phyloP scores from a whole-genome alignment of 2,797 vertebrate genomes.

The Enteromius radiatus region DNA sequence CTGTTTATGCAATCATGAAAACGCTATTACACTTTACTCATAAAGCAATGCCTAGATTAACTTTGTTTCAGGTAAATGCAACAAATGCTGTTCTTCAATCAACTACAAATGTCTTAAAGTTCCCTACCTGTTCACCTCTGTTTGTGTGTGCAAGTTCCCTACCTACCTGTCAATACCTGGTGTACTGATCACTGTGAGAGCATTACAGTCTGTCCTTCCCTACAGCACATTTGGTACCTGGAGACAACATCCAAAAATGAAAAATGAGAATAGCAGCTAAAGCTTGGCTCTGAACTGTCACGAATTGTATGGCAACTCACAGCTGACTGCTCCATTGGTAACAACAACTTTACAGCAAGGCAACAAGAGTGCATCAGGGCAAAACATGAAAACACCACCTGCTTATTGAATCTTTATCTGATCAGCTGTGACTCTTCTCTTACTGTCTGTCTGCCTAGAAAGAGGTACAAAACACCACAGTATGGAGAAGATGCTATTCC shows the following conservation, averaged over 20 bases:
- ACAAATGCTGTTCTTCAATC: slow-evolving; percentile 6
- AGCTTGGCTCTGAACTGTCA: slow-evolving; percentile 8
- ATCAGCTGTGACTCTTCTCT: neutral
- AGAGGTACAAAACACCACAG: neutral
- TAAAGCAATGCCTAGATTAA: neutral
- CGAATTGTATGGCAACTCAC: neutral
- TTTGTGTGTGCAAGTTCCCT: slow-evolving; percentile 44
- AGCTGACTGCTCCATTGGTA: neutral
- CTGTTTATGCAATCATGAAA: neutral
- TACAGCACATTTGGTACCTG: slow-evolving; percentile 60
- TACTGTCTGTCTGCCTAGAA: slow-evolving; percentile 11
- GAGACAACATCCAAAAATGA: slow-evolving; percentile 60
- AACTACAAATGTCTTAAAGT: slow-evolving; percentile 5
- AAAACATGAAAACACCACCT: neutral
- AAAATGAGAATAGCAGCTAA: slow-evolving; percentile 41
- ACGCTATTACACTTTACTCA: neutral
- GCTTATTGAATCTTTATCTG: neutral
- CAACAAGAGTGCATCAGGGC: neutral
- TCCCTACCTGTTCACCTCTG: slow-evolving; percentile 35
- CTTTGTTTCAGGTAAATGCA: neutral
- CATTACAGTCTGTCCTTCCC: slow-evolving; percentile 58
- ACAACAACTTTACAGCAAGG: neutral
- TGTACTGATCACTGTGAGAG: slow-evolving; percentile 60
- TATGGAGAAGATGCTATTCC: neutral
- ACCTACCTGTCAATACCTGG: slow-evolving; percentile 59